Evolutionary conservation across 2,888 invertebrate genomes (phyloP).

Genomic region (Gisinianus flammeolus): DNA sequence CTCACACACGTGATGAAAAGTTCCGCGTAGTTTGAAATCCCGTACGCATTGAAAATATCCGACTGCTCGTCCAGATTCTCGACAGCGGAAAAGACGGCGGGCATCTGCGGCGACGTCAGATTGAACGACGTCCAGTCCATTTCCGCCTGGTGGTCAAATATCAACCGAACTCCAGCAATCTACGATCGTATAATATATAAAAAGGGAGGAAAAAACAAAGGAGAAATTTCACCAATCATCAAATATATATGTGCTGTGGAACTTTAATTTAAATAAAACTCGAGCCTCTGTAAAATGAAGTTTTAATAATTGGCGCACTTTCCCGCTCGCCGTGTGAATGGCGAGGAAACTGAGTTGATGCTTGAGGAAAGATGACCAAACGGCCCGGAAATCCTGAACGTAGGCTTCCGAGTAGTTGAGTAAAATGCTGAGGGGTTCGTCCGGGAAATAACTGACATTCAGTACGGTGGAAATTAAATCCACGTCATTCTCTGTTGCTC

Average conservation of each 20-base stretch:
- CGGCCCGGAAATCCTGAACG: constrained; percentile 42
- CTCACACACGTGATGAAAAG: constrained; percentile 2
- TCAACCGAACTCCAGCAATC: constrained; percentile 3
- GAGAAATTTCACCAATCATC: not conserved
- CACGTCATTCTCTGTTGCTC: not conserved
- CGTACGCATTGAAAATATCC: constrained; percentile 1
- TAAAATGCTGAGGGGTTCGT: constrained; percentile 46
- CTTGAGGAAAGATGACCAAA: constrained; percentile 38
- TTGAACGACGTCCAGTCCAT: constrained; percentile 1
- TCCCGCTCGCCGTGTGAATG: constrained; percentile 43
- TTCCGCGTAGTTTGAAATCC: not conserved
- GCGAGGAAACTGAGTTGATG: constrained; percentile 46
- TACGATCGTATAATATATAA: no score
- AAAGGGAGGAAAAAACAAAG: no score
- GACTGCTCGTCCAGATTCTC: not conserved
- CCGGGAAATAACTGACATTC: not conserved
- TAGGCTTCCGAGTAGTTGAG: constrained; percentile 45
- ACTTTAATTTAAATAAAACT: not conserved
- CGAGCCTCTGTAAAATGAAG: not conserved
- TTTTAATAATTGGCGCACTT: constrained; percentile 35
- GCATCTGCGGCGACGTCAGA: not conserved
- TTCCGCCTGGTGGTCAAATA: not conserved
- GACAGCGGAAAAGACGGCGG: not conserved
- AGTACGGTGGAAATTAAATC: not conserved
- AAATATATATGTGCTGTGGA: not conserved